phyloP scores from a whole-genome alignment of 2,797 vertebrate species.

The Lepilemur septentrionalis region DNA sequence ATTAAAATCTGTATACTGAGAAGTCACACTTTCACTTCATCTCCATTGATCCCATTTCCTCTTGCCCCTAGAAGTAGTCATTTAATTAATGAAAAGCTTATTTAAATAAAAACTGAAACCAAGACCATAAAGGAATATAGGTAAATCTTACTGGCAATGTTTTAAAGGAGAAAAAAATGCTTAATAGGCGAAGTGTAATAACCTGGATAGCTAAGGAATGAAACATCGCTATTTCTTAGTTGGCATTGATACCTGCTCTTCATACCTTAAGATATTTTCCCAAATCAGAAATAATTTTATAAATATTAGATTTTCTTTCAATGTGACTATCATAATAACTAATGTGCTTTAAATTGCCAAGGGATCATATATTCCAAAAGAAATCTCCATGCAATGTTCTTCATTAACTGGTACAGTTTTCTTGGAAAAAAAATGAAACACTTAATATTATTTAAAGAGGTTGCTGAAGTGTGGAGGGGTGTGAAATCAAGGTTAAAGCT shows the following conservation, averaged over 20 bases:
- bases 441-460: conserved; percentile 50
- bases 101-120: conserved; percentile 18
- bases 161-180: background rate
- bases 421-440: conserved; percentile 17
- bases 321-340: background rate
- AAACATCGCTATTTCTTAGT: background rate
- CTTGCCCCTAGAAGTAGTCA: background rate
- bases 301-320: conserved; percentile 43
- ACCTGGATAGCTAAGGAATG: background rate
- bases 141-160: background rate
- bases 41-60: background rate
- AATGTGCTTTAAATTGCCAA: conserved; percentile 15
- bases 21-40: background rate
- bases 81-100: conserved; percentile 17
- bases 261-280: background rate
- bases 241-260: background rate
- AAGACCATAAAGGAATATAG: background rate
- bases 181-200: background rate
- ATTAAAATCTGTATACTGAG: background rate
- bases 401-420: conserved; percentile 44
- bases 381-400: conserved; percentile 42
- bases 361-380: conserved; percentile 11
- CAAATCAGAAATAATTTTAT: conserved; percentile 30
- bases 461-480: conserved; percentile 8
- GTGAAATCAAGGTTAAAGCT: conserved; percentile 55